Base-by-base conservation (phyloP, 2,888 invertebrate genomes). In the Trissonchulus sp. region DNA sequence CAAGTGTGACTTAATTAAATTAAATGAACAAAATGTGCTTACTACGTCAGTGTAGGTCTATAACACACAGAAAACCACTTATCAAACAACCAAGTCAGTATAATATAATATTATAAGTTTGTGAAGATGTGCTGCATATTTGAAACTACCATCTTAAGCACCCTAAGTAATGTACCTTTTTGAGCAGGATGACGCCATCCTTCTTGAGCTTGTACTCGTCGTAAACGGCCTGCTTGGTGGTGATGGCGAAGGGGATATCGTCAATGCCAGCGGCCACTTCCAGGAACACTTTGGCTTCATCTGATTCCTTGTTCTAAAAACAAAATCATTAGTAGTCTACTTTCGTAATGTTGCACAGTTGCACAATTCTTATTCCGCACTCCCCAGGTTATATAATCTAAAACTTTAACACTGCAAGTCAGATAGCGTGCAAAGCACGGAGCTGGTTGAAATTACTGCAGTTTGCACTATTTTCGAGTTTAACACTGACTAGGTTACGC, bases 201-300 rank as follows among this genome's bases (percentile, higher is more conserved):
- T 90, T 90, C 89, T 82, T 90, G 77, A 90, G 90, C 82, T 91
- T 91, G 84, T 94, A 89, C 83, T 94, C 93, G 78, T 88, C 88
- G 83, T 91, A 90, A 62, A 96, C 88, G 78, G 90, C 91, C 79
- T 91, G 91, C 76, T 90, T 90, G 80, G 89, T 89, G 74, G 92
- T 91, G 83, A 98, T 89, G 82, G 90, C 97, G 84, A 99, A 99
- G 72, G 90, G 90, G 85, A 92, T 89, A 84, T 95, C 94, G 84
- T 99, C 98, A 79, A 92, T 88, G 63, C 88, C 86, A 80, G 89
- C 89, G 76, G 95, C 97, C 76, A 91, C 91, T 79, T 90, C 88
- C 79, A 92, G 87, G 89, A 92, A 98, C 68, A 89, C 88, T 87
- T 94, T 93, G 63, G 95, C 96, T 78, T 89, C 90, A 23, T 90